phyloP scores from a whole-genome alignment of 2,888 invertebrate species.

The Drosophila longiperda region DNA sequence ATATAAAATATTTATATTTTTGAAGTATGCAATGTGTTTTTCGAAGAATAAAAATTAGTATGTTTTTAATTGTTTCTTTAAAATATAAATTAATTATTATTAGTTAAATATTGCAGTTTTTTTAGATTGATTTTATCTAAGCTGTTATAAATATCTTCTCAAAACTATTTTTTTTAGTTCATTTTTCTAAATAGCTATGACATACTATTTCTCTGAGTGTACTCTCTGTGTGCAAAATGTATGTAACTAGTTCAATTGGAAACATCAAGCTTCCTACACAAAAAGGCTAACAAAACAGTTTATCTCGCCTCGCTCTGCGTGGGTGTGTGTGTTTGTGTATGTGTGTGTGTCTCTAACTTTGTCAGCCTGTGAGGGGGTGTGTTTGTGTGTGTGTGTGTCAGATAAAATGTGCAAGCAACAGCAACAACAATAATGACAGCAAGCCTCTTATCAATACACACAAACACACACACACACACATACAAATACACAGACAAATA shows the following conservation, averaged over 20 bases:
- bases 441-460: constrained; percentile 58
- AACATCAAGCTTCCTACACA: constrained; percentile 70
- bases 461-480: constrained; percentile 27
- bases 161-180: not conserved
- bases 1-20: not conserved
- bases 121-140: not conserved
- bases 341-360: constrained; percentile 27
- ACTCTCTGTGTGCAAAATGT: constrained; percentile 30
- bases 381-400: constrained; percentile 33
- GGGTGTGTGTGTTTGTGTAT: constrained; percentile 26
- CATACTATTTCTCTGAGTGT: constrained; percentile 3
- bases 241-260: constrained; percentile 79
- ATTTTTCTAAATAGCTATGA: not conserved
- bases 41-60: not conserved
- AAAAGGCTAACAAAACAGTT: constrained; percentile 57
- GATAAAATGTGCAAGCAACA: constrained; percentile 54
- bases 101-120: not conserved
- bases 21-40: not conserved
- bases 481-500: constrained; percentile 28
- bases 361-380: not conserved
- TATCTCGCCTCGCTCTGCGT: constrained; percentile 50
- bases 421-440: constrained; percentile 64
- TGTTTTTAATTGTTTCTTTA: not conserved
- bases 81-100: not conserved
- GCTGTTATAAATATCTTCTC: not conserved